Percentiles rank a stretch among this genome's conserved stretches.
phyloP scores from a whole-genome alignment of 2,113 vertebrate genomes.

The Tylochromis polylepis region DNA sequence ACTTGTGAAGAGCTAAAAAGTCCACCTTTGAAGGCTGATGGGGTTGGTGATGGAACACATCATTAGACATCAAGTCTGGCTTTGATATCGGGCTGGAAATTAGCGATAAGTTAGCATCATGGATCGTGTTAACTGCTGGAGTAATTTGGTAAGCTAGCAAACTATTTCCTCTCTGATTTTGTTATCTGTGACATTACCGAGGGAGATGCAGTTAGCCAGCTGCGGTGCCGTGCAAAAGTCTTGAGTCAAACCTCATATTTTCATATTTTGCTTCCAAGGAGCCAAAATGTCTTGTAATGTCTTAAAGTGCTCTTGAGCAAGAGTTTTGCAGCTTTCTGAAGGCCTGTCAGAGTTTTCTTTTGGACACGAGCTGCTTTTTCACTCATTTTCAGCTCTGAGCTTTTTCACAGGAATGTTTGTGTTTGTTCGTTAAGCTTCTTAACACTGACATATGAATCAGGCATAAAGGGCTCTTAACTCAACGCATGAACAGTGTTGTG shows the following conservation, averaged over 20 bases:
- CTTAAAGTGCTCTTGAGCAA: neutral
- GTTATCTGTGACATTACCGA: neutral
- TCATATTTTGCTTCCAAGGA: neutral
- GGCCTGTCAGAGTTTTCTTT: neutral
- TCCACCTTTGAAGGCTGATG: neutral
- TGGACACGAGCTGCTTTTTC: neutral
- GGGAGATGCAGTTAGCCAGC: neutral
- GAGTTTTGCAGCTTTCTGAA: neutral
- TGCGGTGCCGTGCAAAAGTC: neutral
- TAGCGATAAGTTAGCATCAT: neutral
- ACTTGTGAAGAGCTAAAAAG: neutral
- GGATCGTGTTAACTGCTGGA: neutral
- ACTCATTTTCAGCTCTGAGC: too few relatives aligned
- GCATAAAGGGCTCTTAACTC: neutral
- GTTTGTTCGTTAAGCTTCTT: neutral
- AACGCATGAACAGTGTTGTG: accelerated
- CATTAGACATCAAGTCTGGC: neutral
- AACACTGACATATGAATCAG: neutral
- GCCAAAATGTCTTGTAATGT: neutral
- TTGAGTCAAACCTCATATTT: neutral
- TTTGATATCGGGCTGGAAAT: neutral
- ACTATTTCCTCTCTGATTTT: neutral
- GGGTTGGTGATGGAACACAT: neutral
- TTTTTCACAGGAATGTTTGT: neutral
- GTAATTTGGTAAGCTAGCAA: neutral